phyloP scores from a whole-genome alignment of 2,797 vertebrate species.

The Xiphophorus birchmanni region DNA sequence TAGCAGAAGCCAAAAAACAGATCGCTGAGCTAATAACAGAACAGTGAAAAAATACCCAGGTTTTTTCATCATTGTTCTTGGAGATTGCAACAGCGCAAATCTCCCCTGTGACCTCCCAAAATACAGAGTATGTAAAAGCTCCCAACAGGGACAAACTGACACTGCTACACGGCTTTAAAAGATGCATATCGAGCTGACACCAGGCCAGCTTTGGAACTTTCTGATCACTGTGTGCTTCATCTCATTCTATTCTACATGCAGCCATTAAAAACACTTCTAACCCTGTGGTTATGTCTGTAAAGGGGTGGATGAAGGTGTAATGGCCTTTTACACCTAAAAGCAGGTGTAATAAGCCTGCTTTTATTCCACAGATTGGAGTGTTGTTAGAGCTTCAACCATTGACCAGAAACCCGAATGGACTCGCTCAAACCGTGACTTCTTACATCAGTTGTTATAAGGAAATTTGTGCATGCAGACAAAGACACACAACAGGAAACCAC shows the following conservation, averaged over 20 bases:
- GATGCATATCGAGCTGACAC: neutral
- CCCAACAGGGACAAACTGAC: neutral
- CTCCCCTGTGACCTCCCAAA: neutral
- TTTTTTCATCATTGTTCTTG: neutral
- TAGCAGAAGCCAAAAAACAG: neutral
- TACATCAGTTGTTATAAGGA: neutral
- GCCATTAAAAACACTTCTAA: neutral
- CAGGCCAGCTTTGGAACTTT: neutral
- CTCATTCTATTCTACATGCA: neutral
- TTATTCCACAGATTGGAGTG: neutral
- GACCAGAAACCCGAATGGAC: neutral
- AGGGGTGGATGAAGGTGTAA: no score
- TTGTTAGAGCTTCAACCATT: neutral
- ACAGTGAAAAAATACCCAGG: neutral
- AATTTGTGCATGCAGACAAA: neutral
- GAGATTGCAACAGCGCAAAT: neutral
- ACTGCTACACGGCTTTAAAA: neutral
- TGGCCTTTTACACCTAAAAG: neutral
- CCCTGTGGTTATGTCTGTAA: neutral
- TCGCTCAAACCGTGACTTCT: neutral
- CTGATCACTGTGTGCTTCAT: neutral
- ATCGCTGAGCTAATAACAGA: neutral
- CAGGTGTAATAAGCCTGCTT: neutral
- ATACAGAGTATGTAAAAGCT: neutral
- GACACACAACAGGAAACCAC: neutral